These are phyloP conservation scores for Campylomormyrus numenius DNA, from an alignment of 2,113 vertebrate genomes.

Conservation along the genomic window DNA sequence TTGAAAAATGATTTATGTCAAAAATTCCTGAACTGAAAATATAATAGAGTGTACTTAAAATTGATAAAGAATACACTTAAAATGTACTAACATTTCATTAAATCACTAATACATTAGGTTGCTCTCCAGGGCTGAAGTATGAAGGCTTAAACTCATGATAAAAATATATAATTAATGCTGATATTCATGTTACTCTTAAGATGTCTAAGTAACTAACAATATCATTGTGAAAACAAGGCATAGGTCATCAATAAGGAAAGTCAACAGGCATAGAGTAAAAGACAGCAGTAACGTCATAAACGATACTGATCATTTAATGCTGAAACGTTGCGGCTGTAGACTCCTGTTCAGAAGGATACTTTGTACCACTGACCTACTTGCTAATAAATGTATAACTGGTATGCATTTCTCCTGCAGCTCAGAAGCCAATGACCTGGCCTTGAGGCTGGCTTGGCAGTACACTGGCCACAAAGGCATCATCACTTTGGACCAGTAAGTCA, in stretches of 20 bases:
- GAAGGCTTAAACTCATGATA: neutral
- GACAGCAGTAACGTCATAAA: neutral
- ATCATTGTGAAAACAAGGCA: neutral
- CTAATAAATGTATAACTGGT: neutral
- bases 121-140: neutral
- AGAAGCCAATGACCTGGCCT: constrained; percentile 94
- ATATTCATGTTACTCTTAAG: neutral
- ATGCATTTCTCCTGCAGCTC: constrained; percentile 61
- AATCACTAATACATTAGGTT: neutral
- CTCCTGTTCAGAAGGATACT: neutral
- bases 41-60: neutral
- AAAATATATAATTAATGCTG: neutral
- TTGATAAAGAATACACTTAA: neutral
- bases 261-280: neutral
- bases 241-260: neutral
- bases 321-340: neutral
- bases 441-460: constrained; percentile 80
- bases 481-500: constrained; percentile 89
- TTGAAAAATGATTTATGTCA: neutral
- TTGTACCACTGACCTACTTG: neutral
- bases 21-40: neutral
- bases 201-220: neutral
- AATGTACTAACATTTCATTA: neutral
- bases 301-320: neutral
- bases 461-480: constrained; percentile 80